Evolutionary conservation across 2,113 vertebrate genomes (phyloP).

Genomic region (Chunga burmeisteri): DNA sequence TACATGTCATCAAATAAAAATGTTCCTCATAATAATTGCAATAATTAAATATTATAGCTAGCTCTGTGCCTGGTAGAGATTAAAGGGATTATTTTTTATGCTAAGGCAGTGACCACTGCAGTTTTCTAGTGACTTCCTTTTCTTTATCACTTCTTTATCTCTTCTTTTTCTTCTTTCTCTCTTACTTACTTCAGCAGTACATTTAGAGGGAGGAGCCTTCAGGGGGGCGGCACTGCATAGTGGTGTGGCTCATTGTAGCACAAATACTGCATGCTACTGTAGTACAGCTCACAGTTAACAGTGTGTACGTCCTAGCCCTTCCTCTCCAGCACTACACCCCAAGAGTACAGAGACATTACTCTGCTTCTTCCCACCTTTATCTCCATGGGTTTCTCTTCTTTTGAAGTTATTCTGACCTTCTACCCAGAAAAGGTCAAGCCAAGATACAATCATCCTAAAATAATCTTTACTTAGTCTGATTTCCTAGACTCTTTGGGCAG

Average conservation of each 20-base stretch:
- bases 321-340: not conserved
- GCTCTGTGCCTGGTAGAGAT: not conserved
- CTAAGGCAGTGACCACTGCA: not conserved
- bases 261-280: not conserved
- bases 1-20: not conserved
- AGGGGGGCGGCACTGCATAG: too few species aligned
- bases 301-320: not conserved
- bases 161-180: not conserved
- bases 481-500: not conserved
- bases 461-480: not conserved
- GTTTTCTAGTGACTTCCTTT: not conserved
- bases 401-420: not conserved
- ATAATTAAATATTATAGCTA: not conserved
- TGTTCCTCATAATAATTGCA: not conserved
- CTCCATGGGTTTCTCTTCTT: not conserved
- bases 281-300: fast-evolving
- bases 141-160: not conserved
- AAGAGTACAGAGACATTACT: not conserved
- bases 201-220: not conserved
- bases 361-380: not conserved
- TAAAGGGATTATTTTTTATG: not conserved
- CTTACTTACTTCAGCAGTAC: not conserved
- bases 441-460: not conserved
- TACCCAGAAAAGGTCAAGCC: not conserved
- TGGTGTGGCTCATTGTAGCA: not conserved